Evolutionary conservation across 1,140 invertebrate genomes (phyloP).

Genomic region (Sycophila sp.): DNA sequence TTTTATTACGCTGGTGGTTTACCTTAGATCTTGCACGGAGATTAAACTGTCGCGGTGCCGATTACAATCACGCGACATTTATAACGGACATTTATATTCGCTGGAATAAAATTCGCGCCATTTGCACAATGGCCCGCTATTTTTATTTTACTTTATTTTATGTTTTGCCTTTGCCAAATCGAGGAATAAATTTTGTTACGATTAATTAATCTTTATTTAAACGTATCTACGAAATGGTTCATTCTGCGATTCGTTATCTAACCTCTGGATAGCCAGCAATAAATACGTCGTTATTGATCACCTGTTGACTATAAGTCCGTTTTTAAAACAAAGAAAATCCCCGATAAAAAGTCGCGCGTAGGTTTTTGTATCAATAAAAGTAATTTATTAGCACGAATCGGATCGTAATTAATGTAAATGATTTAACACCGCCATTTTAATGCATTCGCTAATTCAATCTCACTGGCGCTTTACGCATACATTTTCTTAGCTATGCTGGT

Average conservation of each 20-base stretch:
- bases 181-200: too few species aligned
- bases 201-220: too few species aligned
- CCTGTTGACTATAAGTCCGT: too few species aligned
- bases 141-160: background rate
- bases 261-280: too few species aligned
- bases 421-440: background rate
- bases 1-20: background rate
- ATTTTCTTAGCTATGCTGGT: too few species aligned
- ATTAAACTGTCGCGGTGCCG: conserved; percentile 19
- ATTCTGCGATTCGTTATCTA: too few species aligned
- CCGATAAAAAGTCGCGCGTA: background rate
- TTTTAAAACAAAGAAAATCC: background rate
- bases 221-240: too few species aligned
- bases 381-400: background rate
- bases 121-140: background rate
- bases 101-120: too few species aligned
- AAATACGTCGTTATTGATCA: too few species aligned
- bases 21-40: background rate
- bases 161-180: background rate
- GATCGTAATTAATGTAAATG: background rate
- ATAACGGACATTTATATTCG: too few species aligned
- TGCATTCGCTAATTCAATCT: too few species aligned
- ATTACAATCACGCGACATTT: conserved; percentile 12
- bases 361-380: background rate
- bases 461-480: too few species aligned